These are phyloP conservation scores for Apamea monoglypha DNA, from an alignment of 2,888 invertebrate genomes.

Conservation along the genomic window DNA sequence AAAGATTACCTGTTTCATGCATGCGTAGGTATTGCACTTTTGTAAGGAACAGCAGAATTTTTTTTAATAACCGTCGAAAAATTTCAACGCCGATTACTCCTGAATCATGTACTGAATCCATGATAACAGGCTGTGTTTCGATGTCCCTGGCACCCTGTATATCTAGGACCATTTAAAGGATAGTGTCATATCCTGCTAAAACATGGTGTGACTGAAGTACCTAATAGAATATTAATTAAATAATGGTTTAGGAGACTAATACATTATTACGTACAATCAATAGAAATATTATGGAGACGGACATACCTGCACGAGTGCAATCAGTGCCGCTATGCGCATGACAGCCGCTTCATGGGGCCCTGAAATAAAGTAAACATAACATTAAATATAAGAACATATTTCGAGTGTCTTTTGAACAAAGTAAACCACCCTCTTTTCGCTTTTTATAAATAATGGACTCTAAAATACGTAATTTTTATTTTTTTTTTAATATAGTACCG, in stretches of 20 bases:
- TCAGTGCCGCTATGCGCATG: conserved; percentile 89
- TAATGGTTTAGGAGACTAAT: background rate
- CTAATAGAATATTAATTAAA: conserved; percentile 1
- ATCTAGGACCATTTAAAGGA: background rate
- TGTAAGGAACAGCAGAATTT: too few relatives aligned
- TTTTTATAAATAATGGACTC: background rate
- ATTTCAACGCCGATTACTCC: too few relatives aligned
- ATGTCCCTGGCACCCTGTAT: background rate
- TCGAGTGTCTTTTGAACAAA: background rate
- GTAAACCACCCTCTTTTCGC: background rate
- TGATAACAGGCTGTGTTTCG: too few relatives aligned
- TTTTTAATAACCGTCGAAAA: too few relatives aligned
- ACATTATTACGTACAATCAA: background rate
- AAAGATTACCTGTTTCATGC: too few relatives aligned
- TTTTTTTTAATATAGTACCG: too few relatives aligned
- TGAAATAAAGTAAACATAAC: conserved; percentile 75
- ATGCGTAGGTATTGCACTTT: too few relatives aligned
- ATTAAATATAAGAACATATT: background rate
- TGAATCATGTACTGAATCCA: too few relatives aligned
- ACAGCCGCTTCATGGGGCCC: conserved; percentile 89
- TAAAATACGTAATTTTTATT: background rate
- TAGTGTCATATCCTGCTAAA: background rate
- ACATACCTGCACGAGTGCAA: conserved; percentile 89
- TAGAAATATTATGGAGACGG: background rate
- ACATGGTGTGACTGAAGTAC: background rate